Base-by-base conservation (phyloP, 1,140 invertebrate species). In the Drosophila setifemur region DNA sequence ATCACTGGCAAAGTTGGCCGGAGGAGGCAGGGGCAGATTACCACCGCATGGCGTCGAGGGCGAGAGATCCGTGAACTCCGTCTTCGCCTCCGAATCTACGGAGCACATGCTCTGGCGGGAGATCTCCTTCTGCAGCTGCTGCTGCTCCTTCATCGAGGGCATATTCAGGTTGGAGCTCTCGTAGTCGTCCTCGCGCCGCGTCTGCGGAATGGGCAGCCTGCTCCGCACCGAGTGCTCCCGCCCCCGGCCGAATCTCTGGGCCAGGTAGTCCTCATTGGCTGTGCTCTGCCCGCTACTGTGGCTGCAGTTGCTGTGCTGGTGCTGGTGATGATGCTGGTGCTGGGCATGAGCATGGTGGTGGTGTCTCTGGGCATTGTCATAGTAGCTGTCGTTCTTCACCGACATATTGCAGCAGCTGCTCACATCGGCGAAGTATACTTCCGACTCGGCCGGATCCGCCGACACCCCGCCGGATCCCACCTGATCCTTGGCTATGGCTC, bases 351-450 rank as follows among this genome's bases (percentile, higher is more conserved):
- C 79, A 8, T 69, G 74, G 12, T 66, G 33, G 23, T 79, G 83
- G 3, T 60, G 66, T 1, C 63, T 50, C 37, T 82, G 77, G 11
- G 89, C 76, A 40, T 90, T 90, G 43, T 90, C 86, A 9, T 90
- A 90, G 50, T 81, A 89, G 35, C 74, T 89, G 73, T 93, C 93
- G 69, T 93, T 93, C 71, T 94, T 92, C 2, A 95, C 91, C 49
- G 94, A 95, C 54, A 95, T 93, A 81, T 95, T 95, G 70, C 95
- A 96, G 78, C 95, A 96, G 43, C 95, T 96, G n/a, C 95, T 96
- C 0, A 96, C 95, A 77, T 96, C 95, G 1, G 95, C 95, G 86
- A 96, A 96, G 82, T 97, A 96, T 1, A 97, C 92, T 90, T 97
- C 96, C 2, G 95, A 96, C 63, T 94, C 93, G 0, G 93, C 92